Conservation (phyloP, 2,888 invertebrate genomes). For the Candidula unifasciata region DNA sequence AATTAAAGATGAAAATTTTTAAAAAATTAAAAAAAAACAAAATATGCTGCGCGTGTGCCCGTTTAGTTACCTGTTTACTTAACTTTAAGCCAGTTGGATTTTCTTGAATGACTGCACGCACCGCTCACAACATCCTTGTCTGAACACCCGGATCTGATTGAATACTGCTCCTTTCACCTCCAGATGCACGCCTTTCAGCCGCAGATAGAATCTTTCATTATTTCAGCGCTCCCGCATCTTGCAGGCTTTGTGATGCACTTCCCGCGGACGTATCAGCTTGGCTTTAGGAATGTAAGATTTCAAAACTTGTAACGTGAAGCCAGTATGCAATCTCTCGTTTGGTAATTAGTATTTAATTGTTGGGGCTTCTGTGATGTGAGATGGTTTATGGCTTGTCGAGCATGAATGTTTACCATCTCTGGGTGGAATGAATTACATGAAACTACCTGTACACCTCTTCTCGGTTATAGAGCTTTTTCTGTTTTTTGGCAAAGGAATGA, state of each 20-base stretch:
- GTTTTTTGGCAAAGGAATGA: not conserved
- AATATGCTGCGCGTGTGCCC: too few relatives aligned
- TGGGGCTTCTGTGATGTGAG: not conserved
- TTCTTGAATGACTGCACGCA: slow-evolving; percentile 14
- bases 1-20: too few relatives aligned
- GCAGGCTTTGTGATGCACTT: not conserved
- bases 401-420: not conserved
- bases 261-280: not conserved
- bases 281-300: not conserved
- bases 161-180: not conserved
- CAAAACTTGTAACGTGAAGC: not conserved
- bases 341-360: slow-evolving; percentile 26
- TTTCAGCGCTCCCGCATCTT: not conserved
- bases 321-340: not conserved
- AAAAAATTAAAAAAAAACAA: too few relatives aligned
- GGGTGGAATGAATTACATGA: not conserved
- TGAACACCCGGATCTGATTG: not conserved
- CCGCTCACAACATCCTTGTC: not conserved
- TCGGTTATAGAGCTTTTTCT: not conserved
- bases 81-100: not conserved
- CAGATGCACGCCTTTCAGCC: not conserved
- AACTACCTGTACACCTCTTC: not conserved
- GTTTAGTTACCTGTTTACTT: not conserved
- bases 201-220: slow-evolving; percentile 11
- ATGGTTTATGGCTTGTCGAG: slow-evolving; percentile 14